Conservation (phyloP, 1,140 invertebrate genomes). For the Caenorhabditis inopinata region DNA sequence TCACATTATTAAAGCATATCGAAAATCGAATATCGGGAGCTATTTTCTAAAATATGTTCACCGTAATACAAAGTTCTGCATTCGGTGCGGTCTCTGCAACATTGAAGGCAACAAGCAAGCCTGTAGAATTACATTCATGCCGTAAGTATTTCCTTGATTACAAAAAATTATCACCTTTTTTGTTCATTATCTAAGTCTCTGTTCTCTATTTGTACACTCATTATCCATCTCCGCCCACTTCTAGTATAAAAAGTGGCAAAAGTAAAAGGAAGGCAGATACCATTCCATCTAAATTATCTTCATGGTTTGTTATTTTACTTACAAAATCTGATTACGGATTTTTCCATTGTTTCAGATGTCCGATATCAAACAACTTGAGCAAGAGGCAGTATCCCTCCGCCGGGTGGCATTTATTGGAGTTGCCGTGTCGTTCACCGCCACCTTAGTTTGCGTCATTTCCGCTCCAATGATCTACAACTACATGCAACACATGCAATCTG, state of each 20-base stretch:
- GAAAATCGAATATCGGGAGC: too few relatives aligned
- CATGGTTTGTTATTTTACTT: too few relatives aligned
- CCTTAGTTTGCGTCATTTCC: constrained; percentile 57
- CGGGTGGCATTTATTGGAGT: constrained; percentile 57
- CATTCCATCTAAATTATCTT: too few relatives aligned
- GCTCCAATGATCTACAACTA: constrained; percentile 61
- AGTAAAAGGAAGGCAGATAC: background rate
- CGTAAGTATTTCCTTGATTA: constrained; percentile 20
- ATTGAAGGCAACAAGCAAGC: too few relatives aligned
- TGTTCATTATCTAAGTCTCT: background rate
- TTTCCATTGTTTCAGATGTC: constrained; percentile 37
- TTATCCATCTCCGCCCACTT: background rate
- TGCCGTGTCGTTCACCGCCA: constrained; percentile 55
- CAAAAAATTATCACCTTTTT: constrained; percentile 4
- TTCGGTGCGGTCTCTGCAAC: too few relatives aligned
- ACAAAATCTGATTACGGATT: too few relatives aligned
- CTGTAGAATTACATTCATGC: too few relatives aligned
- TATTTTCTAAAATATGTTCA: too few relatives aligned
- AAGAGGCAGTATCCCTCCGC: constrained; percentile 38
- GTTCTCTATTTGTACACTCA: background rate
- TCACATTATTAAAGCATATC: too few relatives aligned
- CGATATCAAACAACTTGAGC: constrained; percentile 34
- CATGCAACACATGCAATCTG: constrained; percentile 54
- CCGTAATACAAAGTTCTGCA: too few relatives aligned
- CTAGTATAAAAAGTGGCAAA: background rate